Percentiles rank a stretch among this genome's conserved stretches.
phyloP scores from a whole-genome alignment of 2,888 invertebrate genomes.

The Pegoplata infirma region DNA sequence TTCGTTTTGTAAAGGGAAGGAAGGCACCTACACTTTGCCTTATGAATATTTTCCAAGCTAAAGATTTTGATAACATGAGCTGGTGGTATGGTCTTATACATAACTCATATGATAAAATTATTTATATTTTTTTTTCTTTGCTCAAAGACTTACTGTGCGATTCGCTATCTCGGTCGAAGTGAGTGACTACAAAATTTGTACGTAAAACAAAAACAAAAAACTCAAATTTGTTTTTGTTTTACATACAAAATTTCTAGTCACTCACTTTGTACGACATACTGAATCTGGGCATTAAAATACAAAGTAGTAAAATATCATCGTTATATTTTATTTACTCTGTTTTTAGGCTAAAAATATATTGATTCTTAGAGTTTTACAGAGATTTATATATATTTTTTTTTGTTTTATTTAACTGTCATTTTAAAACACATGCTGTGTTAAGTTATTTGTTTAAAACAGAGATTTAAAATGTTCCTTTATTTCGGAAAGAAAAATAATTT shows the following conservation, averaged over 20 bases:
- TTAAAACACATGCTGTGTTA: constrained; percentile 10
- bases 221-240: too few relatives aligned
- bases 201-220: too few relatives aligned
- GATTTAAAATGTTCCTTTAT: neutral
- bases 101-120: neutral
- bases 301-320: neutral
- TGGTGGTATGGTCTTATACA: neutral
- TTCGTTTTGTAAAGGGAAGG: neutral
- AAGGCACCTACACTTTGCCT: neutral
- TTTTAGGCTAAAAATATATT: neutral
- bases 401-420: constrained; percentile 7
- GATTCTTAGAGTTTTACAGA: neutral
- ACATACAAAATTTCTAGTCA: too few relatives aligned
- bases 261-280: too few relatives aligned
- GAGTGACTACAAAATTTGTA: too few relatives aligned
- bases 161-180: too few relatives aligned
- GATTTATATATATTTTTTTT: neutral
- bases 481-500: too few relatives aligned
- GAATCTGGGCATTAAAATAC: too few relatives aligned
- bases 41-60: neutral
- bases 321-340: neutral
- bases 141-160: too few relatives aligned
- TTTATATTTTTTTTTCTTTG: neutral
- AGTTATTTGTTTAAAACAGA: neutral
- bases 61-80: neutral